Base-by-base conservation (phyloP, 2,113 vertebrate species). In the Oryzias celebensis region DNA sequence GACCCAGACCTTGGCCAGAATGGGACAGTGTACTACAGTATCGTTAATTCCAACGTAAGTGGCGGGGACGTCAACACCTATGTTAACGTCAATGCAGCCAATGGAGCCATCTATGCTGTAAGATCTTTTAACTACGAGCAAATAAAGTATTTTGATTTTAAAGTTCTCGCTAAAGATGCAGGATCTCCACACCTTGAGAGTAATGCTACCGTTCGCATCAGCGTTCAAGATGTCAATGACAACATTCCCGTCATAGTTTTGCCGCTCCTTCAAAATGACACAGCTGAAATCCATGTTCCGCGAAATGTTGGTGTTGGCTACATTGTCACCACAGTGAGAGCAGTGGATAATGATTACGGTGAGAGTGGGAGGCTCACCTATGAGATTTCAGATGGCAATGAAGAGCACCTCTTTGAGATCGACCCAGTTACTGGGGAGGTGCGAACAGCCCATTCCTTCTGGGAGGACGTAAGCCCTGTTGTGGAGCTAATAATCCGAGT, bases 91-190 rank as follows among this genome's bases (percentile, higher is more conserved):
- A 99, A 99, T 72, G 96, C 97, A 45, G 96, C 97, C 23, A 98
- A 98, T 49, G 97, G 97, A 68, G 97, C 97, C 82, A 97, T 99
- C 55, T 99, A 99, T 0, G 97, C 97, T 4, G 91, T 99, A 63
- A 92, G 97, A 68, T 98, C 96, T 67, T 99, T 99, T 68, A 98
- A 99, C 87, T 98, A 99, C 0, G 97, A 99, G 62, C 97, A 99
- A 78, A 98, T 98, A 28, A 98, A 98, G 54, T 96, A 96, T 62
- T 98, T 99, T 71, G 97, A 99, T 81, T 99, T 99, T 66, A 97
- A 96, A 0, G 96, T 99, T 44, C 89, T 98, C 24, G 97, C 97
- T 13, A 96, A 95, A 83, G 97, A 99, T 89, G 95, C 96, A 0
- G 97, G 97, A 53, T 95, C 95, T 0, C 97, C 97, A 5, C 97